A percentile compares a stretch with the other conserved stretches of the same genome.
Conservation (phyloP, 2,113 vertebrate species). For the Leucoraja erinaceus region DNA sequence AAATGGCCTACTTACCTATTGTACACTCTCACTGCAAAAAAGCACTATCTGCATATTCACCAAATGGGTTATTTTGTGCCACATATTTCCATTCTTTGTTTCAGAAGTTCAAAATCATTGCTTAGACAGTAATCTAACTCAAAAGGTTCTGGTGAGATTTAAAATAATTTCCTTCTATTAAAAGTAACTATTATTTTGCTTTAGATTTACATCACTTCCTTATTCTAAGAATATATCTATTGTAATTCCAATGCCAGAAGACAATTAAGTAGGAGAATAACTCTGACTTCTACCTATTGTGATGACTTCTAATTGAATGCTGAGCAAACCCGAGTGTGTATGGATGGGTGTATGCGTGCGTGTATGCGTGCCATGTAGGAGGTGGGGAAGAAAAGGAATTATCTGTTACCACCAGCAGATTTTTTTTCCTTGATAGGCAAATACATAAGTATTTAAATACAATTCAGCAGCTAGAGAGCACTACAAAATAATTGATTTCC, state of each 20-base stretch:
- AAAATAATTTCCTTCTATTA: background rate
- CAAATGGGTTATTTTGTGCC: background rate
- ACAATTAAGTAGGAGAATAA: background rate
- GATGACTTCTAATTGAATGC: background rate
- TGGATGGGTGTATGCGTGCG: background rate
- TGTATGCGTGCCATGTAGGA: no score
- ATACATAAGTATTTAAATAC: background rate
- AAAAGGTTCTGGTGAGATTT: background rate
- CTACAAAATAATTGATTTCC: background rate
- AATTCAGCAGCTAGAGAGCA: no score
- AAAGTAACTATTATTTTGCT: background rate
- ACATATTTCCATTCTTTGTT: background rate
- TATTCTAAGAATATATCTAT: background rate
- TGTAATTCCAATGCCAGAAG: background rate
- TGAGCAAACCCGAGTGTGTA: background rate
- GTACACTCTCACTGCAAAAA: background rate
- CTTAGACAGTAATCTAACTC: background rate
- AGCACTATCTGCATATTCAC: background rate
- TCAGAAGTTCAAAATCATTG: conserved; percentile 17
- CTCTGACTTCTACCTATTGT: background rate
- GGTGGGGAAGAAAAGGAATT: background rate
- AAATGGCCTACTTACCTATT: background rate
- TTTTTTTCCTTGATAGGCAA: background rate
- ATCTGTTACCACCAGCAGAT: background rate
- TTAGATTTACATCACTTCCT: background rate